Evolutionary conservation across 2,888 invertebrate genomes (phyloP).

Genomic region (Pteria penguin): DNA sequence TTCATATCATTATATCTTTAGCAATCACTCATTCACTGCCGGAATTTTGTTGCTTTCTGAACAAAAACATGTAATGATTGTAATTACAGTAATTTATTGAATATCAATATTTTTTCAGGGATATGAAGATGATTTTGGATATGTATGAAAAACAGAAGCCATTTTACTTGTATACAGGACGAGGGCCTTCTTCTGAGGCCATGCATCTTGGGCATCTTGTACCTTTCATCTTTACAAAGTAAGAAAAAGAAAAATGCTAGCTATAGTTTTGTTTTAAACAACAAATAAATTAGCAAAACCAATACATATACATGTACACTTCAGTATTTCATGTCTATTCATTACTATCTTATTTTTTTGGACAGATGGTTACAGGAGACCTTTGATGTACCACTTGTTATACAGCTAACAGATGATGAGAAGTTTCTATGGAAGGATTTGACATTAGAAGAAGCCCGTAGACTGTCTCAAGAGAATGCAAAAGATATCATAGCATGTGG

Average conservation of each 20-base stretch:
- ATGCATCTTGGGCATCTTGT: conserved; percentile 98
- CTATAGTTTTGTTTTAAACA: background rate
- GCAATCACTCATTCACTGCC: too few relatives aligned
- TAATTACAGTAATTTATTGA: background rate
- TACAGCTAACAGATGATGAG: conserved; percentile 99
- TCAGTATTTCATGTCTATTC: background rate
- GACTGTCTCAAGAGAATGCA: conserved; percentile 92
- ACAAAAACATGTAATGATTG: too few relatives aligned
- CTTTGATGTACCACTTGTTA: conserved; percentile 96
- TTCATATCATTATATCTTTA: too few relatives aligned
- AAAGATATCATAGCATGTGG: conserved; percentile 99
- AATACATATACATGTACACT: background rate
- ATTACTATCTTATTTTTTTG: background rate
- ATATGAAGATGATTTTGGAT: conserved; percentile 91
- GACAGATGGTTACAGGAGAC: conserved; percentile 96
- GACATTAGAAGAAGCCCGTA: conserved; percentile 91
- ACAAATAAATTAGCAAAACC: background rate
- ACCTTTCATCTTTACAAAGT: conserved; percentile 97
- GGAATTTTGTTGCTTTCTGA: too few relatives aligned
- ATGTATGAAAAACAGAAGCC: conserved; percentile 93
- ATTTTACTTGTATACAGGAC: conserved; percentile 97
- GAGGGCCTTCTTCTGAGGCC: conserved; percentile 96
- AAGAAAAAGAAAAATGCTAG: conserved; percentile 72
- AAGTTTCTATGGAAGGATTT: conserved; percentile 98
- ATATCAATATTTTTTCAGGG: conserved; percentile 81